Evolutionary conservation across 1,140 invertebrate species (phyloP), one percentile per base, ranked within the genome.

Genomic region (Cataglyphis hispanica): DNA sequence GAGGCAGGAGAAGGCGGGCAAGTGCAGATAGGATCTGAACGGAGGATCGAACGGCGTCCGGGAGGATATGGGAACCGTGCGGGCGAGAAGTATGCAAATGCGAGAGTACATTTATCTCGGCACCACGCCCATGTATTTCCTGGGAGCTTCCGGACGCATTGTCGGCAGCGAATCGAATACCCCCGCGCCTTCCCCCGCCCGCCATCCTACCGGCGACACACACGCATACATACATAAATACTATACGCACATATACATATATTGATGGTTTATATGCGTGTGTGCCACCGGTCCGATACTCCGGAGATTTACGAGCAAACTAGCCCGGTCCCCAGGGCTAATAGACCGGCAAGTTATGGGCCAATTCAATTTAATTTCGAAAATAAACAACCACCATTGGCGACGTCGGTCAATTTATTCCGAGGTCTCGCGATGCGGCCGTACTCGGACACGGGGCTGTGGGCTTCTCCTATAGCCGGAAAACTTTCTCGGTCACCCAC

Each of bases 281-380:
- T 56, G 58, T 84, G 87, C 85, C 87, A 85, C 89, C 86, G 67
- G 70, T 89, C 93, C 93, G 92, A 94, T 94, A 93, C 92, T 92
- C 90, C 31, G 64, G 91, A 93, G 93, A 94, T 94, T 94, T 94
- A 94, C 86, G 93, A 92, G 92, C 91, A 93, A 93, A 94, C 93
- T 93, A 94, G 92, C 90, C 90, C 80, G 86, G 83, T 93, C 93
- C 92, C 92, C 92, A 85, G 90, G 90, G 92, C 93, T 94, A 94
- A 94, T 94, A 94, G 92, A 93, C 92, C 92, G 87, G 87, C 91
- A 93, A 94, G 93, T 94, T 94, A 94, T 93, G 93, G 93, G 89
- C 88, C 92, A 93, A 94, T 94, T 94, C 93, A 93, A 93, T 94
- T 94, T 93, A 94, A 94, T 94, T 94, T 94, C 92, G 88, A 94